Percentiles rank a stretch among this genome's conserved stretches.
These are phyloP conservation scores for Melinopterus prodromus DNA, from an alignment of 2,888 invertebrate genomes.

Conservation along the genomic window DNA sequence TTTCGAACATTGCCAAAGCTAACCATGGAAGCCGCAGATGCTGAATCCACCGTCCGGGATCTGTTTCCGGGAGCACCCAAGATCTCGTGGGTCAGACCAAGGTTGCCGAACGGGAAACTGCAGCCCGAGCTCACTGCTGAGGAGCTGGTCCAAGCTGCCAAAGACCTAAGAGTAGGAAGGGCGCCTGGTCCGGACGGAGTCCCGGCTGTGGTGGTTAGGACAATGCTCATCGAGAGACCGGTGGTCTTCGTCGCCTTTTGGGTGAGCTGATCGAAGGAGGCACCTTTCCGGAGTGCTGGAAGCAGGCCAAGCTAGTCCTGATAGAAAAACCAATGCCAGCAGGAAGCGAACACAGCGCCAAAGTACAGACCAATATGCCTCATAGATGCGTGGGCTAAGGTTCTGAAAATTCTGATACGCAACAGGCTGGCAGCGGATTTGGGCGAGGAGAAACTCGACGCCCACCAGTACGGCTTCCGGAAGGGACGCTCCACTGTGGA, in stretches of 20 bases:
- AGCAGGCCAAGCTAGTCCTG: constrained; percentile 35
- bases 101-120: no score
- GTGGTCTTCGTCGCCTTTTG: not conserved
- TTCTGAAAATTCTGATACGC: constrained; percentile 45
- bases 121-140: not conserved
- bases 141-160: not conserved
- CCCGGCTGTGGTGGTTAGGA: constrained; percentile 23
- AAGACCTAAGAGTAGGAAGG: constrained; percentile 5
- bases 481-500: constrained; percentile 38
- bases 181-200: constrained; percentile 26
- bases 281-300: constrained; percentile 27
- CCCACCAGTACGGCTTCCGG: constrained; percentile 43
- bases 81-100: not conserved
- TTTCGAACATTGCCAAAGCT: not conserved
- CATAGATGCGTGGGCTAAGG: constrained; percentile 43
- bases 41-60: not conserved
- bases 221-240: not conserved
- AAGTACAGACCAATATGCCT: constrained; percentile 45
- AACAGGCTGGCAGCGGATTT: constrained; percentile 41
- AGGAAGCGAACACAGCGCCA: constrained; percentile 33
- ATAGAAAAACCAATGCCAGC: constrained; percentile 10
- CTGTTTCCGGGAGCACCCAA: not conserved
- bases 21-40: not conserved
- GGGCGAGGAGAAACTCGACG: constrained; percentile 26
- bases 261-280: not conserved